Evolutionary conservation across 2,888 invertebrate species (phyloP), one percentile per base, ranked within the genome.

Genomic region (Tetanocera ferruginea): DNA sequence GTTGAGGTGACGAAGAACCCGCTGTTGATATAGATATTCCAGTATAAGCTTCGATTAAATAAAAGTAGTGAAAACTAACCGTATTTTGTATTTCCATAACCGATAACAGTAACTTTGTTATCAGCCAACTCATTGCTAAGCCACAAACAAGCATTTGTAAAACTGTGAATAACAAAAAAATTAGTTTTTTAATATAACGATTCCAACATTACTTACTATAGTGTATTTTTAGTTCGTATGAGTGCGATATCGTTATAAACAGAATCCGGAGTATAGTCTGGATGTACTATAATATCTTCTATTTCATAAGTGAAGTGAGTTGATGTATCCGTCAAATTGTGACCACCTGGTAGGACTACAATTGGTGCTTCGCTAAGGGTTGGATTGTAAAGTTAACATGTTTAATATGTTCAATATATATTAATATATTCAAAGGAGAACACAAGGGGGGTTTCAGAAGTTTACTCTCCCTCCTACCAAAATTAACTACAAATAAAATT

Each of bases 1-100:
- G 77, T 34, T 83, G 79, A 60, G 84, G 82, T 23, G 86, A 84
- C 25, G 80, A n/a, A 11, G 57, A n/a, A 28, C 72, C 69, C 9
- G 69, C 49, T 69, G 9, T 49, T 14, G 28, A 52, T 4, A 52
- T 4, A 62, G 9, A 23, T 0, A 43, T 23, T 67, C n/a, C n/a
- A n/a, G 25, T 43, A 19, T 8, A 43, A 43, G 6, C 23, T 0
- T 25, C 14, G 3, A 5, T 17, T 8, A n/a, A 23, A 57, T 73
- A n/a, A n/a, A 67, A n/a, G 67, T 74, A 3, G 3, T 5, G 57
- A 23, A 28, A 17, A 23, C 3, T 14, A 62, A 78, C 78, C 78
- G 31, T 76, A 80, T 55, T 51, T 60, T 14, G 74, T 80, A 17
- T 78, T 66, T 0, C 79, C 79, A 66, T 80, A 80, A 17, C 80